Conservation (phyloP, 2,797 vertebrate species). For the Enteromius viviparus region DNA sequence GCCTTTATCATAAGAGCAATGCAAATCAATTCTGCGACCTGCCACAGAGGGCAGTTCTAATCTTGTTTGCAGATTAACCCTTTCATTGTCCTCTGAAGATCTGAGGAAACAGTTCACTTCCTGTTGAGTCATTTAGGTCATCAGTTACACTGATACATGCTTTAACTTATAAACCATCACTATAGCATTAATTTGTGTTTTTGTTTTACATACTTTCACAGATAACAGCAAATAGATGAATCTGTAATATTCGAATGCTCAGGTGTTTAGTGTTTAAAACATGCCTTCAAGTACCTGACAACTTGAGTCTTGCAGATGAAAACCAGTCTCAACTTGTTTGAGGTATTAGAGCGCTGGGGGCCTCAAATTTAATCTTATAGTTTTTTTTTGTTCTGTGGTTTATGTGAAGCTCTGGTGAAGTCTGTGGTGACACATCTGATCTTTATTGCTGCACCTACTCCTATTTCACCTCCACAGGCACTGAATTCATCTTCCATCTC, state of each 20-base stretch:
- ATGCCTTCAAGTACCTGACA: neutral
- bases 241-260: neutral
- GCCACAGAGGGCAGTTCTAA: constrained; percentile 68
- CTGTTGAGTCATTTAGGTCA: constrained; percentile 34
- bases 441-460: neutral
- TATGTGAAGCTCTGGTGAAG: neutral
- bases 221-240: neutral
- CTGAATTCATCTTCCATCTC: constrained; percentile 74
- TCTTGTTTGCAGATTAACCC: constrained; percentile 70
- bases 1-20: constrained; percentile 65
- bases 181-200: neutral
- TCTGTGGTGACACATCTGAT: constrained; percentile 8
- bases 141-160: neutral
- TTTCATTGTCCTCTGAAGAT: constrained; percentile 73
- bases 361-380: neutral
- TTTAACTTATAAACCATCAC: neutral
- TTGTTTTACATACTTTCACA: neutral
- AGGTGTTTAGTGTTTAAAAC: neutral
- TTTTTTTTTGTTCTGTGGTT: neutral
- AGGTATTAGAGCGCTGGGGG: neutral
- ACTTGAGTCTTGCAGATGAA: constrained; percentile 5
- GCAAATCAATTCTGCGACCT: constrained; percentile 74
- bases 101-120: constrained; percentile 69
- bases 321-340: constrained; percentile 23
- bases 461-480: constrained; percentile 61